A percentile compares a stretch with the other conserved stretches of the same genome.
These are phyloP conservation scores for Balanococcus diminutus DNA, from an alignment of 2,888 invertebrate genomes.

Conservation along the genomic window DNA sequence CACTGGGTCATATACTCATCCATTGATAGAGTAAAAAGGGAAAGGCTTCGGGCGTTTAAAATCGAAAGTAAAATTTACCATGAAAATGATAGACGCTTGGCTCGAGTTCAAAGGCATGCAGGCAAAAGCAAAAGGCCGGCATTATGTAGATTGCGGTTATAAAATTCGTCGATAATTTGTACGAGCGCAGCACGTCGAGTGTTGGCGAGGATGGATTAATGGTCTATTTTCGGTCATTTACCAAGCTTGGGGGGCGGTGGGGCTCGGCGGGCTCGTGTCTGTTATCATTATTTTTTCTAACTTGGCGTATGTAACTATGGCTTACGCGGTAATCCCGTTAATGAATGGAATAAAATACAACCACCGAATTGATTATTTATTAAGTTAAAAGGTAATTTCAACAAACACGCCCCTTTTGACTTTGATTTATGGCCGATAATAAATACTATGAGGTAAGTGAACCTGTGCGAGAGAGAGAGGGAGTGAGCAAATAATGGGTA, in stretches of 20 bases:
- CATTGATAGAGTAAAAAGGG: not conserved
- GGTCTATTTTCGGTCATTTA: not conserved
- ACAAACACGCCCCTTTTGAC: slow-evolving; percentile 23
- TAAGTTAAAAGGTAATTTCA: not conserved
- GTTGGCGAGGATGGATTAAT: not conserved
- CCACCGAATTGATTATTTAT: not conserved
- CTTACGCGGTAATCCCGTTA: not conserved
- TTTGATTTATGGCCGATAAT: slow-evolving; percentile 22
- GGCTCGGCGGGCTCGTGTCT: not conserved
- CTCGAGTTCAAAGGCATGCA: not conserved
- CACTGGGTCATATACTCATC: not conserved
- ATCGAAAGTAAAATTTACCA: not conserved
- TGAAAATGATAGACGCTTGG: slow-evolving; percentile 1
- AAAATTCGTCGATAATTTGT: slow-evolving; percentile 3
- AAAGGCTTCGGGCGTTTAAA: not conserved
- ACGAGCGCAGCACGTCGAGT: not conserved
- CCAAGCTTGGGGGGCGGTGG: not conserved
- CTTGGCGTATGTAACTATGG: not conserved
- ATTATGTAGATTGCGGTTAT: not conserved
- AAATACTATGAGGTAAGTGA: not conserved
- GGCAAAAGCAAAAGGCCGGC: not conserved
- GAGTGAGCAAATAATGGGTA: not conserved
- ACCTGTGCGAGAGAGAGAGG: not conserved
- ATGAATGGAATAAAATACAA: not conserved
- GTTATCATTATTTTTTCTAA: not conserved